Evolutionary conservation across 2,888 invertebrate genomes (phyloP).

Genomic region (Nebria salina): DNA sequence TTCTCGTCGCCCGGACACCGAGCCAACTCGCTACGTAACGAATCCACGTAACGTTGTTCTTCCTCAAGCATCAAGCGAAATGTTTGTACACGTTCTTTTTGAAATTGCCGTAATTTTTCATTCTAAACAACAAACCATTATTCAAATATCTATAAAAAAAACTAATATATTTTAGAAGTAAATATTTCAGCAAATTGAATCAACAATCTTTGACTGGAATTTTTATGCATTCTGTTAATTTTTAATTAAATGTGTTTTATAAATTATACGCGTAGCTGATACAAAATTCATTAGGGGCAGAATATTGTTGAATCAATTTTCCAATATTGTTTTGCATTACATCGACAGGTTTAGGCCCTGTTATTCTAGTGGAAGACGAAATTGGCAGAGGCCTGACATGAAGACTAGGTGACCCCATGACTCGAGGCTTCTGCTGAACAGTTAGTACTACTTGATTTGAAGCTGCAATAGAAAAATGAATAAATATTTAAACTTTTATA

Average conservation of each 20-base stretch:
- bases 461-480: slow-evolving; percentile 63
- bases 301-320: too few relatives aligned
- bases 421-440: slow-evolving; percentile 69
- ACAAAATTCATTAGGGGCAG: not conserved
- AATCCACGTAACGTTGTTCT: slow-evolving; percentile 83
- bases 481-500: too few relatives aligned
- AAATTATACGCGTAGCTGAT: not conserved
- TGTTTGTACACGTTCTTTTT: slow-evolving; percentile 84
- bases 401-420: slow-evolving; percentile 63
- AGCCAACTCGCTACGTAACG: slow-evolving; percentile 75
- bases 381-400: slow-evolving; percentile 63
- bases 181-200: too few relatives aligned
- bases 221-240: too few relatives aligned
- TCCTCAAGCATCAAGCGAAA: slow-evolving; percentile 90
- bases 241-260: not conserved
- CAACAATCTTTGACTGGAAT: too few relatives aligned
- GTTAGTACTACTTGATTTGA: slow-evolving; percentile 75
- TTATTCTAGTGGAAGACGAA: slow-evolving; percentile 70
- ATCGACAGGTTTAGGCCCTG: slow-evolving; percentile 88
- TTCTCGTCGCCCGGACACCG: slow-evolving; percentile 61
- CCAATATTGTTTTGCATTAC: slow-evolving; percentile 62
- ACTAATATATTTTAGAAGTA: too few relatives aligned
- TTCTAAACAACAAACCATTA: slow-evolving; percentile 67
- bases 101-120: slow-evolving; percentile 85
- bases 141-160: not conserved